phyloP scores from a whole-genome alignment of 2,888 invertebrate genomes.

The Tetramorium bicarinatum region DNA sequence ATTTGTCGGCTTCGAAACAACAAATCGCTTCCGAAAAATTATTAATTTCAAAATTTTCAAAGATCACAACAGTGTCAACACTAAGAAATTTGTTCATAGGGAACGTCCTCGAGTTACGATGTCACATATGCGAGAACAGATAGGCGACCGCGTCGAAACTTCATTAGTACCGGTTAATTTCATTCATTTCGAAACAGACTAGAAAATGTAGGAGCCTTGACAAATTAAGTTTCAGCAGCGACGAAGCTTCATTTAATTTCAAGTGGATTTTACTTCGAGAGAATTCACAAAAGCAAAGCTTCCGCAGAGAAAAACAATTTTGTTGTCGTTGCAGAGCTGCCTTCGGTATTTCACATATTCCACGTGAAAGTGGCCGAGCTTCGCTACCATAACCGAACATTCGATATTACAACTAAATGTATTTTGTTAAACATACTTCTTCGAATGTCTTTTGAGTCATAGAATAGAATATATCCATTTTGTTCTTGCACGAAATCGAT shows the following conservation, averaged over 20 bases:
- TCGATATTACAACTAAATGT: background rate
- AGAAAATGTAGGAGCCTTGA: background rate
- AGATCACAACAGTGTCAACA: constrained; percentile 18
- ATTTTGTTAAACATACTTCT: background rate
- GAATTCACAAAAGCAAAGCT: constrained; percentile 2
- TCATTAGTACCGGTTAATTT: constrained; percentile 25
- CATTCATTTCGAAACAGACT: background rate
- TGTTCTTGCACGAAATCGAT: background rate
- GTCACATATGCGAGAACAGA: background rate
- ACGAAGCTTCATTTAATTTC: constrained; percentile 33
- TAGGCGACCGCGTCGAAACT: background rate
- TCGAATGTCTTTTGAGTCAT: background rate
- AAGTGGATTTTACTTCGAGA: constrained; percentile 8
- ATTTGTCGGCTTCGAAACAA: constrained; percentile 53
- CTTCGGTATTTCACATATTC: constrained; percentile 16
- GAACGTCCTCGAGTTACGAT: background rate
- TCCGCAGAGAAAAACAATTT: background rate
- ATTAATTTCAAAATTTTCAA: background rate
- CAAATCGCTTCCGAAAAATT: constrained; percentile 29
- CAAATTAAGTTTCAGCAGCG: background rate
- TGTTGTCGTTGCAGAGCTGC: background rate
- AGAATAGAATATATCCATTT: constrained; percentile 2
- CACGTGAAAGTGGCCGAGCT: background rate
- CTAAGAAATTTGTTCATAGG: constrained; percentile 19
- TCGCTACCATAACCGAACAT: background rate